Conservation (phyloP, 2,888 invertebrate genomes). For the Hydrotaea diabolus region DNA sequence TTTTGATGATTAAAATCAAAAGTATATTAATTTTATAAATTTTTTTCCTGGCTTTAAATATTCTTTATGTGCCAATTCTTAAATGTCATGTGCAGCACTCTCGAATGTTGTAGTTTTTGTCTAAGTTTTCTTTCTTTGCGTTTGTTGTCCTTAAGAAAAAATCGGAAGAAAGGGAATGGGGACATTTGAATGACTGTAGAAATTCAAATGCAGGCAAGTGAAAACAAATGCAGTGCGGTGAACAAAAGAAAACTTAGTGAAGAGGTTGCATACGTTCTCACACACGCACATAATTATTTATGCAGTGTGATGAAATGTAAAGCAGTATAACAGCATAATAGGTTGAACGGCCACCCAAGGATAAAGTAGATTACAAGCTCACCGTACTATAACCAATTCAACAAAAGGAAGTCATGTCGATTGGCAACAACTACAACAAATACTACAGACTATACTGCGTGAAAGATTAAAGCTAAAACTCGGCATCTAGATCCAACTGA, state of each 20-base stretch:
- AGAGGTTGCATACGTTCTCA: background rate
- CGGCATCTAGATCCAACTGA: too few relatives aligned
- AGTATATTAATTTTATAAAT: background rate
- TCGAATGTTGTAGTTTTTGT: background rate
- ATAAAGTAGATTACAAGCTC: too few relatives aligned
- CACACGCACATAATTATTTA: constrained; percentile 1
- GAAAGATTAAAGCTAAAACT: too few relatives aligned
- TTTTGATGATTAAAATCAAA: background rate
- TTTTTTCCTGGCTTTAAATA: background rate
- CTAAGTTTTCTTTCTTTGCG: background rate
- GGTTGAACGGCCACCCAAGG: too few relatives aligned
- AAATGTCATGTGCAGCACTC: constrained; percentile 30
- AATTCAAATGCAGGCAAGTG: constrained; percentile 28
- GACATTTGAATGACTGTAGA: background rate
- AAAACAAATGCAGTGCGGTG: background rate
- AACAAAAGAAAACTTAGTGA: constrained; percentile 11
- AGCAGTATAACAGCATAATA: too few relatives aligned
- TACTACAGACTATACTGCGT: too few relatives aligned
- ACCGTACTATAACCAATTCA: too few relatives aligned
- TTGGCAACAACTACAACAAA: too few relatives aligned
- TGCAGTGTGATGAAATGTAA: too few relatives aligned
- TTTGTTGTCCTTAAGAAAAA: constrained; percentile 8
- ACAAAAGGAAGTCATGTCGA: too few relatives aligned
- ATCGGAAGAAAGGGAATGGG: background rate
- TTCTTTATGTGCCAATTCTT: background rate